These are phyloP conservation scores for Mungos mungo DNA, from an alignment of 2,113 vertebrate genomes.

Conservation along the genomic window DNA sequence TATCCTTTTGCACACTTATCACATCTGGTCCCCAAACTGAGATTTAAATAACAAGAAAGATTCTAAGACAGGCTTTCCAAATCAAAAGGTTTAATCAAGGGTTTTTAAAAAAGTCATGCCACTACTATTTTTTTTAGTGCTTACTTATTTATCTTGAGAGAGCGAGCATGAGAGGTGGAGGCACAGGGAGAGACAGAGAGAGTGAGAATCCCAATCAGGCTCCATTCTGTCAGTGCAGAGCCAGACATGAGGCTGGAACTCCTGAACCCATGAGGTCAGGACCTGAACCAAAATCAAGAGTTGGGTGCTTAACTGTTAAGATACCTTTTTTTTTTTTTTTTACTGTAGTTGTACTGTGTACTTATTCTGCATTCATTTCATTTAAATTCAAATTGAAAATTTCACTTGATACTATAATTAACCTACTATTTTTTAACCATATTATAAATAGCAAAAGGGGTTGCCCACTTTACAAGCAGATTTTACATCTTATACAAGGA, in stretches of 20 bases:
- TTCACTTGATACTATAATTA: background rate
- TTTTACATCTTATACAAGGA: background rate
- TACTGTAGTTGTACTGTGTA: background rate
- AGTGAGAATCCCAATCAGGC: no score
- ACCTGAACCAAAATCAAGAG: no score
- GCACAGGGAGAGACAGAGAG: no score
- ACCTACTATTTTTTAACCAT: constrained; percentile 3
- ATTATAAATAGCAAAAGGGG: background rate
- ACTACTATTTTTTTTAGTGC: background rate
- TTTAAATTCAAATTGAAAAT: background rate
- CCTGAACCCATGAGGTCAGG: no score
- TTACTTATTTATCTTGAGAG: no score
- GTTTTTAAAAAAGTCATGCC: background rate
- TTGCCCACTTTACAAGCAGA: background rate
- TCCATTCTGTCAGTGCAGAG: no score
- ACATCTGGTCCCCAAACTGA: background rate
- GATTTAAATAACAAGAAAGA: background rate
- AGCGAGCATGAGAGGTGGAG: no score
- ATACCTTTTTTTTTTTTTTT: background rate
- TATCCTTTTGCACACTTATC: background rate
- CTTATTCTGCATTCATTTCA: background rate
- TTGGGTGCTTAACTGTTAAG: no score
- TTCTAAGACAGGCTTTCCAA: background rate
- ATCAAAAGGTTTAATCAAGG: background rate
- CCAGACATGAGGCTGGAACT: no score